Evolutionary conservation across 92 coral and sea anemone genomes (phyloP).

Genomic region (Phymanthus crucifer): DNA sequence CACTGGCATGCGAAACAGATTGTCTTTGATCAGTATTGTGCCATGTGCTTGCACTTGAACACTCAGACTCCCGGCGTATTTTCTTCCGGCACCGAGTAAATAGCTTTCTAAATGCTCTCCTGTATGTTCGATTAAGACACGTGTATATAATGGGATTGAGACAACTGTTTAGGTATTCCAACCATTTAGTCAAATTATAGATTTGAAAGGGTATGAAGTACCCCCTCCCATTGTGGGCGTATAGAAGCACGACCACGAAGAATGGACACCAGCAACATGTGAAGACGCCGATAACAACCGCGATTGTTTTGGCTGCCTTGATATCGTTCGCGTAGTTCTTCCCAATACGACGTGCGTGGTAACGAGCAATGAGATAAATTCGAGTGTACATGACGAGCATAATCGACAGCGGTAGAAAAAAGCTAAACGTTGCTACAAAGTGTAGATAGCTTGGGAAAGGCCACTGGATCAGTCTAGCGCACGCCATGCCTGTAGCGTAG

Average conservation of each 20-base stretch:
- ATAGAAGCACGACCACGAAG: conserved; percentile 67
- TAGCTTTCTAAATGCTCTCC: conserved; percentile 78
- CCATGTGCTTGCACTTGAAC: conserved; percentile 57
- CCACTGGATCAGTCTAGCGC: conserved; percentile 57
- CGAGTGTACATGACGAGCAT: conserved; percentile 91
- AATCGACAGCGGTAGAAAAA: conserved; percentile 72
- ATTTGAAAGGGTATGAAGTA: conserved; percentile 30
- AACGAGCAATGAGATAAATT: conserved; percentile 90
- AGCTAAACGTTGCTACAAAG: conserved; percentile 71
- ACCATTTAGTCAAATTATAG: conserved; percentile 69
- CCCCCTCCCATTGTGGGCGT: conserved; percentile 36
- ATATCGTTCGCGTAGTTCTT: conserved; percentile 93
- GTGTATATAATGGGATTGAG: conserved; percentile 92
- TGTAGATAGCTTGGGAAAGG: conserved; percentile 70
- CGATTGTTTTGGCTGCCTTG: conserved; percentile 96
- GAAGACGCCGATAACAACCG: conserved; percentile 90
- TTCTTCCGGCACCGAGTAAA: conserved; percentile 73
- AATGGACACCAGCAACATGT: conserved; percentile 83
- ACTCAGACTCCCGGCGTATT: conserved; percentile 57
- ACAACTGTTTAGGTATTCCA: conserved; percentile 85
- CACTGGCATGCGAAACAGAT: conserved; percentile 46
- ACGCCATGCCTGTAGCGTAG: conserved; percentile 73
- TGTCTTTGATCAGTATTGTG: conserved; percentile 36
- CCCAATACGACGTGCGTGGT: conserved; percentile 92
- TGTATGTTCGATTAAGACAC: conserved; percentile 90